Base-by-base conservation (phyloP, 2,797 vertebrate species). In the Ptychadena robeensis region DNA sequence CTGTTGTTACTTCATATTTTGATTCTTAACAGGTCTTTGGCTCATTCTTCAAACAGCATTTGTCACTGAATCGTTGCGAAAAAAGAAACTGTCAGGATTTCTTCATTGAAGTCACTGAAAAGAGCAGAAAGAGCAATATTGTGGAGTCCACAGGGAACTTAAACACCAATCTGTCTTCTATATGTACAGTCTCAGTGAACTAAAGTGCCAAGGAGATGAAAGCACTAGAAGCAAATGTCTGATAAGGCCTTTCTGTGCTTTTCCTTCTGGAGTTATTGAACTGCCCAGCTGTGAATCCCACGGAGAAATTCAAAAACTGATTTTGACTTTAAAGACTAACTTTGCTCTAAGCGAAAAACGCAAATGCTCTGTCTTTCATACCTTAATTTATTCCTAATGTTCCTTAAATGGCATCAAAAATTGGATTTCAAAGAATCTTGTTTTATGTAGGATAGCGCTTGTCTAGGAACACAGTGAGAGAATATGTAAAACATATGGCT, bases 361-460 rank as follows among this genome's bases (percentile, higher is more conserved):
- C 48, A 88, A 72, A 86, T 83, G 81, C 68, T 81, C 71, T 78
- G 48, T 68, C 34, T 78, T 81, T 22, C 32, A 31, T 80, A 88
- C 80, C 85, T 88, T 80, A 80, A 87, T 88, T 89, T 89, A 87
- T 80, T 88, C 78, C 86, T 89, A 89, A 87, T 89, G 81, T 85
- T 88, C 76, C 87, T 40, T 82, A 83, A 92, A 86, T 86, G 61
- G 14, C 71, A 88, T 87, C 63, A 85, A 79, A 90, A 89, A 81
- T 88, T 63, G 80, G 87, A 87, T 89, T 91, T 90, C 87, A 88
- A 87, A 88, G 69, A 78, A 34, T 65, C 11, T 61, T 48, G 79
- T 86, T 86, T 87, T 86, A 88, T 89, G 89, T 89, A 89, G 89
- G 63, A 53, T 82, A 89, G 83, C 15, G 15, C 0, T 75, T 76